Conservation (phyloP, 2,113 vertebrate species). For the Colinus virginianus region DNA sequence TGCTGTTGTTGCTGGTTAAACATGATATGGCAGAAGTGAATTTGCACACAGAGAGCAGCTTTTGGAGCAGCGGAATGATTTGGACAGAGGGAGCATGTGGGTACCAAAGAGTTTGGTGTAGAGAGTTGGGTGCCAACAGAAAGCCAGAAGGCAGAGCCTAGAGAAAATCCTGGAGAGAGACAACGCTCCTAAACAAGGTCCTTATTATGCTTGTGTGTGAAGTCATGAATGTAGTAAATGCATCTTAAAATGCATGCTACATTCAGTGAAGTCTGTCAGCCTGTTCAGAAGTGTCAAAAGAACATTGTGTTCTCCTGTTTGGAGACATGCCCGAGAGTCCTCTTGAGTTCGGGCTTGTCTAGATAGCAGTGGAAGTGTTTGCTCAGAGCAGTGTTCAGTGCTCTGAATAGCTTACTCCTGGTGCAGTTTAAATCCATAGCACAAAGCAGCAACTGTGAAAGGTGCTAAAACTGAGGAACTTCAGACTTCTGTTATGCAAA, state of each 20-base stretch:
- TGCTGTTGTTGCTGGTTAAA: not conserved
- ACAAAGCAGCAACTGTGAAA: not conserved
- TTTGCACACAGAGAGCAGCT: not conserved
- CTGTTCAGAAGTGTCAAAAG: not conserved
- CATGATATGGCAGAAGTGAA: not conserved
- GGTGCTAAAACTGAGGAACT: not conserved
- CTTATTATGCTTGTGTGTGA: not conserved
- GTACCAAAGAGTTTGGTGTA: not conserved
- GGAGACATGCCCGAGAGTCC: constrained; percentile 29
- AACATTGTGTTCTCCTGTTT: constrained; percentile 43
- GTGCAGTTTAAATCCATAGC: not conserved
- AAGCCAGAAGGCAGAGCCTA: not conserved
- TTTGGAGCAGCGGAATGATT: not conserved
- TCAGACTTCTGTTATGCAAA: not conserved
- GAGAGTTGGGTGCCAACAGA: not conserved
- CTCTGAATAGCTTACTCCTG: not conserved
- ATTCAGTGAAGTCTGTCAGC: not conserved
- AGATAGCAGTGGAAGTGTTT: constrained; percentile 26
- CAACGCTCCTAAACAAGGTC: not conserved
- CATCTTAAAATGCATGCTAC: not conserved
- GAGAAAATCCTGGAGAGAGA: not conserved
- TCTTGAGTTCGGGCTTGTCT: not conserved
- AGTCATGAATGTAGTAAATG: not conserved
- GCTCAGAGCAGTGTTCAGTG: not conserved
- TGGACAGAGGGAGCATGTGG: not conserved